These are phyloP conservation scores for Melangyna quadrimaculata DNA, from an alignment of 2,888 invertebrate species.

Conservation along the genomic window DNA sequence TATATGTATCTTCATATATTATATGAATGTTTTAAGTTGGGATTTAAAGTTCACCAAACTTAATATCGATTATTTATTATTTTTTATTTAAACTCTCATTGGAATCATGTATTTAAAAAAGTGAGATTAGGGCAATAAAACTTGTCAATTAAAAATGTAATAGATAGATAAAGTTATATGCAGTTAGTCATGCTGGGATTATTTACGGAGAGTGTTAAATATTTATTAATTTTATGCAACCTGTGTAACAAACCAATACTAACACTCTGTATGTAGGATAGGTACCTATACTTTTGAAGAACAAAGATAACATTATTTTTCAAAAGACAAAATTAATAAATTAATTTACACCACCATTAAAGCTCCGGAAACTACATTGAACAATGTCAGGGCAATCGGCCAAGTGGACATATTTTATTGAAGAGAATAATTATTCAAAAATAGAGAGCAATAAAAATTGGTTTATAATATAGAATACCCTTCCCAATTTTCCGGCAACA, in stretches of 20 bases:
- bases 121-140: background rate
- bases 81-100: background rate
- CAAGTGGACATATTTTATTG: conserved; percentile 58
- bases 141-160: background rate
- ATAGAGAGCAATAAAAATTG: conserved; percentile 41
- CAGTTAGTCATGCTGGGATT: background rate
- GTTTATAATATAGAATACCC: background rate
- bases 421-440: conserved; percentile 59
- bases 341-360: conserved; percentile 43
- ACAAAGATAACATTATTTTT: conserved; percentile 26
- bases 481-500: background rate
- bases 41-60: background rate
- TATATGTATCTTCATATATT: too few species aligned
- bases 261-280: background rate
- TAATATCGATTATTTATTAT: background rate
- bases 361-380: conserved; percentile 40
- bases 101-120: background rate
- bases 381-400: conserved; percentile 56
- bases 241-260: background rate
- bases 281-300: too few species aligned
- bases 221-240: background rate
- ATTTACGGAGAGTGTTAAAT: background rate
- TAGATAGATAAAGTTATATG: too few species aligned
- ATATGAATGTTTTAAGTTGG: too few species aligned
- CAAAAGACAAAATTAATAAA: conserved; percentile 43